Percentiles rank a stretch among this genome's conserved stretches.
These are phyloP conservation scores for Drosophila helvetica DNA, from an alignment of 2,888 invertebrate genomes.

Conservation along the genomic window DNA sequence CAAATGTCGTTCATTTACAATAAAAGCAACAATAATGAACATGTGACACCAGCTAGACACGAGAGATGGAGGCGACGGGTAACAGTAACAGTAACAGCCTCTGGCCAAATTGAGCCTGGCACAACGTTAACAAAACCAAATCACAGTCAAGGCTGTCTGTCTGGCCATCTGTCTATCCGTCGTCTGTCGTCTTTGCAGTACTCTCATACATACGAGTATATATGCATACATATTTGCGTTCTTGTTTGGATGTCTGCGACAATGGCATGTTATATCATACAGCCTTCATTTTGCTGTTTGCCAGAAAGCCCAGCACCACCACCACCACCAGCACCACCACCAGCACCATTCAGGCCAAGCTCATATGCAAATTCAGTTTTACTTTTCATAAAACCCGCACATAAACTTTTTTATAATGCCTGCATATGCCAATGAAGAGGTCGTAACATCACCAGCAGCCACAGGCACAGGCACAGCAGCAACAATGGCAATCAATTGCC, in stretches of 20 bases:
- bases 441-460: conserved; percentile 20
- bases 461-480: background rate
- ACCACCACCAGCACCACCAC: too few species aligned
- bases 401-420: conserved; percentile 60
- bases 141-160: conserved; percentile 38
- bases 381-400: conserved; percentile 63
- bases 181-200: background rate
- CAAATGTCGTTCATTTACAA: conserved; percentile 55
- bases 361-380: conserved; percentile 63
- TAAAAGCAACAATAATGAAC: conserved; percentile 46
- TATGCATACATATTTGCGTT: background rate
- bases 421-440: conserved; percentile 47
- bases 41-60: conserved; percentile 8
- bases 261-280: conserved; percentile 39
- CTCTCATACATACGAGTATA: background rate
- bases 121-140: conserved; percentile 34
- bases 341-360: conserved; percentile 19
- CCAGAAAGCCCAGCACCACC: background rate
- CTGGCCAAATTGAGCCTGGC: conserved; percentile 56
- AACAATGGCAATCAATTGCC: conserved; percentile 15
- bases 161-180: background rate
- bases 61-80: background rate
- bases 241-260: conserved; percentile 16
- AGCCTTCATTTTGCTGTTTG: conserved; percentile 28
- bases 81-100: conserved; percentile 7